Base-by-base conservation (phyloP, 2,113 vertebrate species). In the Phalacrocorax aristotelis region DNA sequence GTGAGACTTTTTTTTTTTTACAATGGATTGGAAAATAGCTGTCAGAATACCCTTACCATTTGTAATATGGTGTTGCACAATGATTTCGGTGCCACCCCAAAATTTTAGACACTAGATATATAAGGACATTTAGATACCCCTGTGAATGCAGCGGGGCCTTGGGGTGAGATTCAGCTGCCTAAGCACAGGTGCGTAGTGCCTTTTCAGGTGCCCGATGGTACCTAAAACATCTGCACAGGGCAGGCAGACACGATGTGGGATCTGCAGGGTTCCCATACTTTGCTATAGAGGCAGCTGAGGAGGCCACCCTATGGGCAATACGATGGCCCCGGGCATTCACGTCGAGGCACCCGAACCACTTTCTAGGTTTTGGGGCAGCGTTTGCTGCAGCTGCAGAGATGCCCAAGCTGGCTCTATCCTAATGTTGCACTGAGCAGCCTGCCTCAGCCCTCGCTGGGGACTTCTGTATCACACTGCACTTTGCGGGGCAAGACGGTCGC, bases 211-310 rank as follows among this genome's bases (percentile, higher is more conserved):
- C 25, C 36, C 2, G 0, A 3, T 11, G 17, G 29, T 13, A n/a
- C 14, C 62, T 23, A 55, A 79, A 68, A 12, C 6, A 40, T 16
- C 81, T 40, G n/a, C 2, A 11, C 5, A 1, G 2, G 5, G 7
- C 17, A 58, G 21, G 44, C 7, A 70, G 58, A 32, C 7, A 2
- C 21, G n/a, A 32, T 0, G 0, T 5, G 22, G 7, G 15, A 23
- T 29, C 7, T 34, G 5, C 64, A 32, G 60, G 30, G 65, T 25
- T 46, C 14, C 32, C 34, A 10, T 32, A 6, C 12, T 66, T 46
- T 46, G 26, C 36, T 46, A 69, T 42, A 61, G 21, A 74, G 40
- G 13, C 23, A 16, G 12, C 49, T 52, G 49, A 81, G 40, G 26
- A 65, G 11, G 9, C 27, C 9, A 22, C 4, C 7, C 23, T 16